Evolutionary conservation across 2,888 invertebrate species (phyloP).

Genomic region (Loripinus fragilis): DNA sequence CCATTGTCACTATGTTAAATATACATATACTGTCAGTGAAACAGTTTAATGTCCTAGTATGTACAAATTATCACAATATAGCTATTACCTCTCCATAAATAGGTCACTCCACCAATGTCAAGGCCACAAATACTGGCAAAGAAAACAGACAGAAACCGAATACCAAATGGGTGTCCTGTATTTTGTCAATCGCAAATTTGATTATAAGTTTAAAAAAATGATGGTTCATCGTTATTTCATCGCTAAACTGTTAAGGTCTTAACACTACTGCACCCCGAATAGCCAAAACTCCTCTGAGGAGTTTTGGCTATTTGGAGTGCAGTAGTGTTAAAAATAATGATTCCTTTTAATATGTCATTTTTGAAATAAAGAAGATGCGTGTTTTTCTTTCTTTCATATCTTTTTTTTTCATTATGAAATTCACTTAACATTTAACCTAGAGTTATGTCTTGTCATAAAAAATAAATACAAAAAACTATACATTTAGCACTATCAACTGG

Average conservation of each 20-base stretch:
- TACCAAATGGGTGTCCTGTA: slow-evolving; percentile 54
- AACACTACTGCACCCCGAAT: too few relatives aligned
- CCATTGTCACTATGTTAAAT: not conserved
- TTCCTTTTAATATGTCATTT: not conserved
- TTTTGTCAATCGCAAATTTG: too few relatives aligned
- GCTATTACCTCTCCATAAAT: not conserved
- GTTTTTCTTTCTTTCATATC: too few relatives aligned
- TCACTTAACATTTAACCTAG: too few relatives aligned
- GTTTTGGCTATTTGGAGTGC: too few relatives aligned
- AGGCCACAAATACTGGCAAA: slow-evolving; percentile 13
- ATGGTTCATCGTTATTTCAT: too few relatives aligned
- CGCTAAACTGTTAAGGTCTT: too few relatives aligned
- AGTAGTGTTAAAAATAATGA: not conserved
- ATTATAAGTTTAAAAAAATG: too few relatives aligned
- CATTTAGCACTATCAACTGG: slow-evolving; percentile 18
- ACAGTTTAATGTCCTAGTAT: not conserved
- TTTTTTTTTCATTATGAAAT: too few relatives aligned
- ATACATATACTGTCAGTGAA: not conserved
- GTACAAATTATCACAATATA: slow-evolving; percentile 1
- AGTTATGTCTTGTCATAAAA: too few relatives aligned
- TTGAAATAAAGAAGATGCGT: too few relatives aligned
- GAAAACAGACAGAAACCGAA: slow-evolving; percentile 39
- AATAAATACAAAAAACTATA: slow-evolving; percentile 11
- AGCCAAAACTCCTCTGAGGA: too few relatives aligned
- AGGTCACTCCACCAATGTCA: slow-evolving; percentile 51